Conservation (phyloP, 2,888 invertebrate genomes). For the Lasioglossum oenotherae region DNA sequence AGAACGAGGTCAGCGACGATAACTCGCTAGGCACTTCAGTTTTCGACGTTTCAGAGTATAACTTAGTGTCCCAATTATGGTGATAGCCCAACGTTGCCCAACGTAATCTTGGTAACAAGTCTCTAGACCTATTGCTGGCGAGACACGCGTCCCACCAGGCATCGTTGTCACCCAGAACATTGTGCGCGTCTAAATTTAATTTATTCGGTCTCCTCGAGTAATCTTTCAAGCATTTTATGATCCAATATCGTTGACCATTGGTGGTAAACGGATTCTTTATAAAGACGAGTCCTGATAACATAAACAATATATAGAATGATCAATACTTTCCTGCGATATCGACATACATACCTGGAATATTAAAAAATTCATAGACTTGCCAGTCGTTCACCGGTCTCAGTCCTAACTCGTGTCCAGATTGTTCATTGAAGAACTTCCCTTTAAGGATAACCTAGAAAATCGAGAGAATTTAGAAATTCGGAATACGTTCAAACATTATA, state of each 20-base stretch:
- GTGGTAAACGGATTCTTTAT: slow-evolving; percentile 93
- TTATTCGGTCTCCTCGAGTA: slow-evolving; percentile 91
- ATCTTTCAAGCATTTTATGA: slow-evolving; percentile 90
- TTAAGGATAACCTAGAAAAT: slow-evolving; percentile 79
- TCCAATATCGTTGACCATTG: slow-evolving; percentile 93
- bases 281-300: slow-evolving; percentile 88
- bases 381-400: slow-evolving; percentile 86
- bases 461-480: not conserved
- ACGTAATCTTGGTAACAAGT: slow-evolving; percentile 87
- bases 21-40: slow-evolving; percentile 91
- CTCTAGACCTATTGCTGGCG: slow-evolving; percentile 69
- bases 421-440: slow-evolving; percentile 38
- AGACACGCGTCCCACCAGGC: slow-evolving; percentile 89
- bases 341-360: slow-evolving; percentile 86
- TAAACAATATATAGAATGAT: slow-evolving; percentile 5
- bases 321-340: not conserved
- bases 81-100: slow-evolving; percentile 99
- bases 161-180: slow-evolving; percentile 81
- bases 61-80: slow-evolving; percentile 98
- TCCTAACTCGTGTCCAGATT: slow-evolving; percentile 79
- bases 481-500: not conserved
- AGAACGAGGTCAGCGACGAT: slow-evolving; percentile 87
- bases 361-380: slow-evolving; percentile 87
- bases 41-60: slow-evolving; percentile 89
- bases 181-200: slow-evolving; percentile 88